These are phyloP conservation scores for Ardeotis arabs DNA, from an alignment of 2,113 vertebrate species.

Conservation along the genomic window DNA sequence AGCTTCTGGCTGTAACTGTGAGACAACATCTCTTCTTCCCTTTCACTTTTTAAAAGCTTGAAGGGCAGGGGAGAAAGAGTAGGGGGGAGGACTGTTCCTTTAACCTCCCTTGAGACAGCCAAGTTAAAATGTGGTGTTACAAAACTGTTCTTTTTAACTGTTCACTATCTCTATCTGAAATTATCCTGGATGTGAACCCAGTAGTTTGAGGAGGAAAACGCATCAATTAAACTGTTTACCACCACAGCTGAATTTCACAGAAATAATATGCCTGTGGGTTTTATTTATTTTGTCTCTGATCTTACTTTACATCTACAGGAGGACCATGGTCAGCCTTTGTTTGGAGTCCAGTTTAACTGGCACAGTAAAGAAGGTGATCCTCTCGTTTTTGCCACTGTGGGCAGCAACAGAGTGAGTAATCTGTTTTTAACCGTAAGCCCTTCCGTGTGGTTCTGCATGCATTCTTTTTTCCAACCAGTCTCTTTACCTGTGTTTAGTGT, in stretches of 20 bases:
- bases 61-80: not conserved
- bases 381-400: slow-evolving; percentile 96
- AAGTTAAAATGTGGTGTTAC: not conserved
- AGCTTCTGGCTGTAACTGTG: not conserved
- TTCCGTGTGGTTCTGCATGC: not conserved
- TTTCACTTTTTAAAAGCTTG: not conserved
- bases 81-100: not conserved
- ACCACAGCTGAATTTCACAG: not conserved
- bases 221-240: not conserved
- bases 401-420: slow-evolving; percentile 92
- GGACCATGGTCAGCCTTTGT: slow-evolving; percentile 95
- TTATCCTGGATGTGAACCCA: not conserved
- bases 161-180: not conserved
- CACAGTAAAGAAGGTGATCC: slow-evolving; percentile 99
- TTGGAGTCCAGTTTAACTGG: slow-evolving; percentile 99
- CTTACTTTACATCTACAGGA: slow-evolving; percentile 79
- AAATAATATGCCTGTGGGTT: not conserved
- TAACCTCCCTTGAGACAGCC: not conserved
- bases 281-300: not conserved
- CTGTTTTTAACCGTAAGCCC: not conserved
- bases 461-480: not conserved
- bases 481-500: not conserved
- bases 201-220: not conserved
- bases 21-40: not conserved
- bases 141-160: not conserved